Percentiles rank a stretch among this genome's conserved stretches.
phyloP scores from a whole-genome alignment of 2,113 vertebrate species.

The Tragulus kanchil region DNA sequence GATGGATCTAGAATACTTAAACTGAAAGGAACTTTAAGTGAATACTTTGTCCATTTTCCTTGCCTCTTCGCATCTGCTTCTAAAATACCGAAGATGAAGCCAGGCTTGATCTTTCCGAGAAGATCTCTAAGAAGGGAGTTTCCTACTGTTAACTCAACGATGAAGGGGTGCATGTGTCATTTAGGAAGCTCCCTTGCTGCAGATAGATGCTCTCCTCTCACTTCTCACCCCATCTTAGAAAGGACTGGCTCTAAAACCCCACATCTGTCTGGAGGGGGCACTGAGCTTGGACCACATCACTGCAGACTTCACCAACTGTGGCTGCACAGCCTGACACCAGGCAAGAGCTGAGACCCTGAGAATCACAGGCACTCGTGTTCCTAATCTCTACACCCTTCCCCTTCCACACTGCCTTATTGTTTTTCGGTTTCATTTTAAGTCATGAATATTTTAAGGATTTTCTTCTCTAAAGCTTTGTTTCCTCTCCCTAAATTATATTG shows the following conservation, averaged over 20 bases:
- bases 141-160: neutral
- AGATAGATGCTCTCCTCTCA: neutral
- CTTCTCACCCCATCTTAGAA: neutral
- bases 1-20: neutral
- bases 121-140: neutral
- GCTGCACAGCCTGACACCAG: neutral
- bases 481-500: neutral
- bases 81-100: neutral
- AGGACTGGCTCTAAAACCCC: fast-evolving
- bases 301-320: too few species aligned
- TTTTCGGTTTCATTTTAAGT: neutral
- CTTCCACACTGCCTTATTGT: neutral
- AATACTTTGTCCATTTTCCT: neutral
- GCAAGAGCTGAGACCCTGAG: neutral
- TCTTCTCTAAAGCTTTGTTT: neutral
- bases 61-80: neutral
- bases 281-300: neutral
- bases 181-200: neutral
- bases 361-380: neutral
- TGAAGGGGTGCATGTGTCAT: neutral
- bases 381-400: neutral
- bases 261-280: neutral
- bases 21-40: conserved; percentile 14
- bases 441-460: conserved; percentile 24
- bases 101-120: neutral